phyloP scores from a whole-genome alignment of 1,140 invertebrate genomes.

The Caligus rogercresseyi region DNA sequence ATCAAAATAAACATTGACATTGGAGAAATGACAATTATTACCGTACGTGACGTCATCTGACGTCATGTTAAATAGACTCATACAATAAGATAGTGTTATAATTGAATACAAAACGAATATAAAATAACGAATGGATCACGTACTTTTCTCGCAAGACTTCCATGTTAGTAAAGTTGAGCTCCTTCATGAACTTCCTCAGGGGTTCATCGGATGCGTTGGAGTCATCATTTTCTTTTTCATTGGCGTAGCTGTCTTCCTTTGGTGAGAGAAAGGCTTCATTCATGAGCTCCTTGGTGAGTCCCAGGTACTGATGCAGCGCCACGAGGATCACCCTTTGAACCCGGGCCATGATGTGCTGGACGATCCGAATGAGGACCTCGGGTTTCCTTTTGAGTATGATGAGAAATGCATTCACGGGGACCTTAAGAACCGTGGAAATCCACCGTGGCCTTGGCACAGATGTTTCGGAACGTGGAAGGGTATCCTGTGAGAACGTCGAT shows the following conservation, averaged over 20 bases:
- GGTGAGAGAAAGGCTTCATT: neutral
- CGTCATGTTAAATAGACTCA: too few relatives aligned
- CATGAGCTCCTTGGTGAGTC: constrained; percentile 28
- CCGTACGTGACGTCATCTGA: too few relatives aligned
- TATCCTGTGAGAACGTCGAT: constrained; percentile 48
- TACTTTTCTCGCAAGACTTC: neutral
- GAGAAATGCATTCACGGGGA: constrained; percentile 9
- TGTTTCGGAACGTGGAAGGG: constrained; percentile 82
- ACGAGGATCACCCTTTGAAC: constrained; percentile 93
- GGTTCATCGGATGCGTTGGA: neutral
- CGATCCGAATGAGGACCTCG: constrained; percentile 82
- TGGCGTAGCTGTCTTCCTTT: too few relatives aligned
- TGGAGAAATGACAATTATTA: too few relatives aligned
- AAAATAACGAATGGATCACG: too few relatives aligned
- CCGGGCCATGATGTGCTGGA: constrained; percentile 94
- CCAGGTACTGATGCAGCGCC: constrained; percentile 90
- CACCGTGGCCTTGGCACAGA: constrained; percentile 75
- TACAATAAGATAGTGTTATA: too few relatives aligned
- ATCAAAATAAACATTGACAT: too few relatives aligned
- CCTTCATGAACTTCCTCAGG: neutral
- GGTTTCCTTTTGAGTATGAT: constrained; percentile 52
- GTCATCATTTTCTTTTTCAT: neutral
- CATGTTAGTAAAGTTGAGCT: neutral
- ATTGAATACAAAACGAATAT: neutral
- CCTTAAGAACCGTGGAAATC: constrained; percentile 68